Evolutionary conservation across 2,797 vertebrate species (phyloP).

Genomic region (Phataginus tetradactyla): DNA sequence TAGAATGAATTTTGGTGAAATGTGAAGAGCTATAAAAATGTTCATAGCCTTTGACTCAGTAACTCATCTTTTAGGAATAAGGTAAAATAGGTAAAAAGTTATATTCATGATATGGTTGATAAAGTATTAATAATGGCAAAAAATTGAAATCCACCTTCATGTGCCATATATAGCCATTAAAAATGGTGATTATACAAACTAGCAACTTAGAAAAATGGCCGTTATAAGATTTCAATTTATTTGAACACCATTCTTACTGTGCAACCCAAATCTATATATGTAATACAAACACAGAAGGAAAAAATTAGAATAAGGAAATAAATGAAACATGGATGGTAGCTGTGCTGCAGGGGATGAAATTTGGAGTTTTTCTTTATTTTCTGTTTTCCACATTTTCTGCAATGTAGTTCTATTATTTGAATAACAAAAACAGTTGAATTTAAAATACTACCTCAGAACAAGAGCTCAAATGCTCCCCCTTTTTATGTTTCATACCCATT

Average conservation of each 20-base stretch:
- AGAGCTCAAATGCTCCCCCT: background rate
- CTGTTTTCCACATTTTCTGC: background rate
- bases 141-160: background rate
- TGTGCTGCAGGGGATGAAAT: background rate
- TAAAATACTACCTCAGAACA: constrained; percentile 20
- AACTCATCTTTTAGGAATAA: constrained; percentile 22
- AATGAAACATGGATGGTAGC: background rate
- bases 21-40: background rate
- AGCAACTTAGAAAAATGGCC: background rate
- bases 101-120: background rate
- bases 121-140: background rate
- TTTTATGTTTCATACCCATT: background rate
- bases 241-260: background rate
- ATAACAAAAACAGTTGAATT: background rate
- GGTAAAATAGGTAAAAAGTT: background rate
- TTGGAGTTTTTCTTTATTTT: background rate
- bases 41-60: background rate
- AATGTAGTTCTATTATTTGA: constrained; percentile 18
- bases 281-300: background rate
- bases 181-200: background rate
- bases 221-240: background rate
- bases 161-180: background rate
- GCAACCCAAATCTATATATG: background rate
- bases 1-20: background rate
- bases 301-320: background rate